Evolutionary conservation across 2,888 invertebrate species (phyloP).

Genomic region (Seira musarum): DNA sequence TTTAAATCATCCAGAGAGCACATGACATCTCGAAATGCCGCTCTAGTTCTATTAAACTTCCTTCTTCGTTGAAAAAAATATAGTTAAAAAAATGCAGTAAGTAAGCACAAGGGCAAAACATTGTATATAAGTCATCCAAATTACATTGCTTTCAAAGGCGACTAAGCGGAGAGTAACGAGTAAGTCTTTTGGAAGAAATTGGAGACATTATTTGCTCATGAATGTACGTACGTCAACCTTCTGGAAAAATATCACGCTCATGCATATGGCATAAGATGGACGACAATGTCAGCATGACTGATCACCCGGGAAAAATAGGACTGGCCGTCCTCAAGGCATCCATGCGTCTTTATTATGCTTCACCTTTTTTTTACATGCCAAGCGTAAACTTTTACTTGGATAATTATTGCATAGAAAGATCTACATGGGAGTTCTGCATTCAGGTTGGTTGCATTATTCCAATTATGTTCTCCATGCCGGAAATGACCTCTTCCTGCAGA

Average conservation of each 20-base stretch:
- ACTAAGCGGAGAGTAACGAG: no score
- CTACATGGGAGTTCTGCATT: neutral
- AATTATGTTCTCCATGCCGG: no score
- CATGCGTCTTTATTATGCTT: no score
- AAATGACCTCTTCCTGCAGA: neutral
- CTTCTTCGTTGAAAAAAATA: neutral
- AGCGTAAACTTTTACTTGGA: neutral
- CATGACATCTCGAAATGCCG: constrained; percentile 8
- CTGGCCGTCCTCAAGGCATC: neutral
- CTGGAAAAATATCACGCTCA: constrained; percentile 31
- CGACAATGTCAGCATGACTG: constrained; percentile 49
- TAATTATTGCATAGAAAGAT: no score
- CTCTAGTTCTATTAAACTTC: neutral
- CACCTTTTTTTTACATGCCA: neutral
- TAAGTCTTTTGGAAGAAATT: neutral
- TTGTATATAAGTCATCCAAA: no score
- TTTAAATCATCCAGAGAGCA: constrained; percentile 41
- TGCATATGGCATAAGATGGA: constrained; percentile 40
- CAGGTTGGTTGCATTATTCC: no score
- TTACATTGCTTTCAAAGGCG: no score
- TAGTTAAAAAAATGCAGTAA: neutral
- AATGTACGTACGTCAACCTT: constrained; percentile 7
- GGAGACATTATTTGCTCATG: constrained; percentile 6
- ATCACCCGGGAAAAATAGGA: constrained; percentile 45
- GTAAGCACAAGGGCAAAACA: neutral